Evolutionary conservation across 2,113 vertebrate genomes (phyloP), one percentile per base, ranked within the genome.

Genomic region (Poeciliopsis occidentalis): DNA sequence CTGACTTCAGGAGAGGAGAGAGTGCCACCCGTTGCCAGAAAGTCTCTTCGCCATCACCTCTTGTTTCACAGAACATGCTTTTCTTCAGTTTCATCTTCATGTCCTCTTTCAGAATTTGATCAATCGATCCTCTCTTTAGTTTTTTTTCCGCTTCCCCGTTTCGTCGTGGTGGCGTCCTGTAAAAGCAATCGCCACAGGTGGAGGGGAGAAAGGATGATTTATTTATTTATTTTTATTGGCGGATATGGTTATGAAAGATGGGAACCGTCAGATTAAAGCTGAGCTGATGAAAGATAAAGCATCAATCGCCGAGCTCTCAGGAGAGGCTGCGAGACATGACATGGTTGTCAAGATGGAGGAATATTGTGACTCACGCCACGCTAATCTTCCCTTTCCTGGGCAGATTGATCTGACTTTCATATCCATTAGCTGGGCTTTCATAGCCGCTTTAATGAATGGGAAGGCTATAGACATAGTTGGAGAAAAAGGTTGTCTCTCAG

Each of bases 391-490:
- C 80, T 89, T 90, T 88, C 85, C 81, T 79, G 74, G 57, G 60
- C 76, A 80, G 51, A 93, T 92, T 92, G 92, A 93, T 93, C 84
- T 70, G 83, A 75, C 88, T 90, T 91, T 90, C 88, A 94, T 93
- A 92, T 92, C 91, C 92, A 93, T 92, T 92, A 91, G 91, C 64
- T 39, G 7, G 77, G 86, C 90, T 92, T 90, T 91, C 86, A 90
- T 87, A 88, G 85, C 79, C 30, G 73, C 81, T 81, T 76, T 84
- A 88, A 88, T 81, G 78, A 90, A 82, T 57, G 76, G 66, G 67
- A 79, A 41, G 69, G 76, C 76, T 69, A 64, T 76, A 83, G 73
- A 78, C 83, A 89, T 89, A 84, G 82, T 88, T 87, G 61, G 24
- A 82, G 74, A 87, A 80, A 65, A 81, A 78, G 74, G 84, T 67